phyloP scores from a whole-genome alignment of 2,113 vertebrate genomes.

The Opisthocomus hoazin region DNA sequence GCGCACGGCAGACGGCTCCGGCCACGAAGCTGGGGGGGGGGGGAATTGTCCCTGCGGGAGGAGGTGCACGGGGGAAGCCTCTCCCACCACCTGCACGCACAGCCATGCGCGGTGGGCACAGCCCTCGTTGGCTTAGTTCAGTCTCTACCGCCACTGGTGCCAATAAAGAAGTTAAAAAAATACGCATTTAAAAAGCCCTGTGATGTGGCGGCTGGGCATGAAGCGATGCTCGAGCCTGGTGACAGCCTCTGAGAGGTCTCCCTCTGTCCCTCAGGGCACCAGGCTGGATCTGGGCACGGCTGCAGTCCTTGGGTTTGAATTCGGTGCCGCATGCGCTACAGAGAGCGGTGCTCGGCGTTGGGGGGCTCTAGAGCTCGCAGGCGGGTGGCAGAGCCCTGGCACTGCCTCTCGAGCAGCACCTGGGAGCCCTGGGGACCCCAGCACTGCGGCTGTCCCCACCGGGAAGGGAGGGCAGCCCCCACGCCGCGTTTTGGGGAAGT shows the following conservation, averaged over 20 bases:
- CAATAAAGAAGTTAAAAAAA: not conserved
- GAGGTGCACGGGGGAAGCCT: rapidly evolving
- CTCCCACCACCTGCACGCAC: rapidly evolving
- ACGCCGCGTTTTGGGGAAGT: not conserved
- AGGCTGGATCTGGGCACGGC: too few relatives aligned
- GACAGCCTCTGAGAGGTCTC: not conserved
- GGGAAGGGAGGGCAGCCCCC: not conserved
- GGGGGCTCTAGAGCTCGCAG: not conserved
- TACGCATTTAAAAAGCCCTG: not conserved
- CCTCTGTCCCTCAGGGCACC: not conserved
- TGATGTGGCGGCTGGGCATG: not conserved
- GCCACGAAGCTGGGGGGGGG: not conserved
- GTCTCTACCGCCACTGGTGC: rapidly evolving
- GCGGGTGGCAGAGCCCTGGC: rapidly evolving
- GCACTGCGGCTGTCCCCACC: not conserved
- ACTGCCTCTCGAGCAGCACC: not conserved
- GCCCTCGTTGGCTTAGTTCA: not conserved
- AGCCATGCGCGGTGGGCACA: rapidly evolving
- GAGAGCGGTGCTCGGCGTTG: rapidly evolving
- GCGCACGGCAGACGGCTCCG: rapidly evolving
- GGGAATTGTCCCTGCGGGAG: not conserved
- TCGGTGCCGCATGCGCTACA: rapidly evolving
- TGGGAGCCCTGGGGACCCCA: not conserved
- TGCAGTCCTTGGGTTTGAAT: not conserved
- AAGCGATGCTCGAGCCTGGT: rapidly evolving